Percentiles rank a stretch among this genome's conserved stretches.
Evolutionary conservation across 2,888 invertebrate genomes (phyloP).

Genomic region (Coenonympha glycerion): DNA sequence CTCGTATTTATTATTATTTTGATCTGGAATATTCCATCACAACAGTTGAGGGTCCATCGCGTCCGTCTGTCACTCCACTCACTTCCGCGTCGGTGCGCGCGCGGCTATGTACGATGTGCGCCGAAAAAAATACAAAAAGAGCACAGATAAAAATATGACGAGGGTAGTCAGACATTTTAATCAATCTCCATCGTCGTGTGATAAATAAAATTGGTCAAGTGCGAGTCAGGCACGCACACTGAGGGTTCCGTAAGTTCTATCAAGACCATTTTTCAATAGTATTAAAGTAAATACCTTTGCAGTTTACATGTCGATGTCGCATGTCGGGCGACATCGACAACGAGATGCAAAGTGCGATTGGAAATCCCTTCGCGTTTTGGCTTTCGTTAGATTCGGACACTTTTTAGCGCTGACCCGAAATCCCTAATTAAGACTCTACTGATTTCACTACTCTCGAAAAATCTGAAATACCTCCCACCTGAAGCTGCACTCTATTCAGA

Average conservation of each 20-base stretch:
- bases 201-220: conserved; percentile 30
- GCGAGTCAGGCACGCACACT: too few species aligned
- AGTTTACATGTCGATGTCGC: too few species aligned
- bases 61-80: conserved; percentile 37
- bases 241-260: too few species aligned
- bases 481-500: conserved; percentile 11
- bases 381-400: too few species aligned
- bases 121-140: conserved; percentile 19
- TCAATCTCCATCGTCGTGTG: conserved; percentile 33
- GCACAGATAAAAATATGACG: conserved; percentile 31
- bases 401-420: too few species aligned
- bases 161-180: conserved; percentile 37
- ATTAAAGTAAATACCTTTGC: too few species aligned
- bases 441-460: too few species aligned
- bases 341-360: too few species aligned
- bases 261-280: too few species aligned
- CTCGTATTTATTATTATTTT: conserved; percentile 33
- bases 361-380: too few species aligned
- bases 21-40: conserved; percentile 33
- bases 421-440: too few species aligned
- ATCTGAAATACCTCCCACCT: conserved; percentile 3
- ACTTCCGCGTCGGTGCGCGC: conserved; percentile 39
- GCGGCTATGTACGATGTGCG: conserved; percentile 36
- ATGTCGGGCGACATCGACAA: too few species aligned
- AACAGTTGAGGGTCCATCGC: conserved; percentile 34